Conservation (phyloP, 2,113 vertebrate genomes). For the Beaufortia kweichowensis region DNA sequence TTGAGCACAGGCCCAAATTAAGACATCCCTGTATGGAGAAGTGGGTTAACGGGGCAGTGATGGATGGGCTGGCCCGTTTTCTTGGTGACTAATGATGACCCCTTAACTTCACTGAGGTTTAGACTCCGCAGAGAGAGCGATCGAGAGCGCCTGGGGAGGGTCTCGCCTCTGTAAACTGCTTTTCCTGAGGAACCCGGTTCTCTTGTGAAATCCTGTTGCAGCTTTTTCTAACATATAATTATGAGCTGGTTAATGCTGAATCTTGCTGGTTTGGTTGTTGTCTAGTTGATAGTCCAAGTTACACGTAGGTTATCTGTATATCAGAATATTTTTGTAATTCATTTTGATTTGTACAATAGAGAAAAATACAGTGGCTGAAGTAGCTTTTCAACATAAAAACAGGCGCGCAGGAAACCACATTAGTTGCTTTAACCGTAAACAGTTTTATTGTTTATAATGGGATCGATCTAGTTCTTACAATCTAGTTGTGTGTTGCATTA, state of each 20-base stretch:
- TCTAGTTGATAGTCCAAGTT: too few relatives aligned
- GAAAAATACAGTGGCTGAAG: too few relatives aligned
- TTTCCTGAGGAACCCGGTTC: background rate
- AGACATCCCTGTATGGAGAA: slow-evolving; percentile 24
- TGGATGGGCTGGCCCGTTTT: slow-evolving; percentile 30
- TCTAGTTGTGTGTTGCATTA: background rate
- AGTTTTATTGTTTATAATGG: background rate
- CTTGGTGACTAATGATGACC: slow-evolving; percentile 44
- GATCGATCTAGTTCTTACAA: background rate
- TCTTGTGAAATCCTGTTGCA: background rate
- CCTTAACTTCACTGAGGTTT: slow-evolving; percentile 23
- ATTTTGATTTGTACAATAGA: too few relatives aligned
- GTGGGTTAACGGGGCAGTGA: slow-evolving; percentile 45
- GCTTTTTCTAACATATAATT: too few relatives aligned
- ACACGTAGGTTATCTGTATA: too few relatives aligned
- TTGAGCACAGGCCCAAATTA: slow-evolving; percentile 24
- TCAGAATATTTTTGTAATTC: too few relatives aligned
- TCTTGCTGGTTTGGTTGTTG: background rate
- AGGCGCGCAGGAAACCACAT: too few relatives aligned
- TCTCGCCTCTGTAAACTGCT: background rate
- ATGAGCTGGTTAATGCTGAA: background rate
- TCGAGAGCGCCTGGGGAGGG: background rate
- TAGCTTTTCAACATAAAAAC: too few relatives aligned
- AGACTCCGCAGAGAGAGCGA: background rate
- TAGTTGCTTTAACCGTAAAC: too few relatives aligned